Percentiles rank a stretch among this genome's conserved stretches.
Evolutionary conservation across 2,113 vertebrate species (phyloP).

Genomic region (Poeciliopsis retropinna): DNA sequence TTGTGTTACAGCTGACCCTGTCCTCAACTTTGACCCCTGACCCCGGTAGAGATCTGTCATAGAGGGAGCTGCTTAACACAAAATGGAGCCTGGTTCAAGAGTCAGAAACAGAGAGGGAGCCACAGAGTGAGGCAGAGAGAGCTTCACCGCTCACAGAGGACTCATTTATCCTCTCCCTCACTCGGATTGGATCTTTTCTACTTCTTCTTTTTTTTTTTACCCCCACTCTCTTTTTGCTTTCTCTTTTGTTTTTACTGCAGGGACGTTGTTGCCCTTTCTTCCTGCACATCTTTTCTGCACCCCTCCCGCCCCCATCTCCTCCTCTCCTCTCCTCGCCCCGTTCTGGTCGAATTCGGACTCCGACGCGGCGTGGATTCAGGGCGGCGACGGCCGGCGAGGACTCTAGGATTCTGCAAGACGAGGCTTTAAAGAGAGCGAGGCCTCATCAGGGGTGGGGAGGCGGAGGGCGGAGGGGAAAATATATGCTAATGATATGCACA

Average conservation of each 20-base stretch:
- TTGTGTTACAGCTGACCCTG: constrained; percentile 98
- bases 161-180: constrained; percentile 80
- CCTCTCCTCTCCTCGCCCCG: constrained; percentile 37
- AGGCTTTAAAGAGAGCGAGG: constrained; percentile 93
- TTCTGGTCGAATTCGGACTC: constrained; percentile 64
- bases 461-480: constrained; percentile 71
- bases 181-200: constrained; percentile 38
- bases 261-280: constrained; percentile 84
- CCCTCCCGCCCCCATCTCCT: neutral
- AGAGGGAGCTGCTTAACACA: constrained; percentile 98
- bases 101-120: constrained; percentile 73
- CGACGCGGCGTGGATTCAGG: constrained; percentile 88
- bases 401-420: constrained; percentile 87
- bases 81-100: constrained; percentile 94
- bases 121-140: constrained; percentile 74
- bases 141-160: constrained; percentile 77
- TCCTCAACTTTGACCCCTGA: constrained; percentile 98
- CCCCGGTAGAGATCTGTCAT: constrained; percentile 94
- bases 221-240: constrained; percentile 52
- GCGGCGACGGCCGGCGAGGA: constrained; percentile 87
- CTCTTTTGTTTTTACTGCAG: constrained; percentile 80
- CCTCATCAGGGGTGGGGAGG: constrained; percentile 76
- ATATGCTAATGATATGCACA: constrained; percentile 99
- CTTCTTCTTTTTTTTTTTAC: constrained; percentile 31
- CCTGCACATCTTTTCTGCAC: constrained; percentile 48